phyloP scores from a whole-genome alignment of 2,113 vertebrate species.

The Centropristis striata region DNA sequence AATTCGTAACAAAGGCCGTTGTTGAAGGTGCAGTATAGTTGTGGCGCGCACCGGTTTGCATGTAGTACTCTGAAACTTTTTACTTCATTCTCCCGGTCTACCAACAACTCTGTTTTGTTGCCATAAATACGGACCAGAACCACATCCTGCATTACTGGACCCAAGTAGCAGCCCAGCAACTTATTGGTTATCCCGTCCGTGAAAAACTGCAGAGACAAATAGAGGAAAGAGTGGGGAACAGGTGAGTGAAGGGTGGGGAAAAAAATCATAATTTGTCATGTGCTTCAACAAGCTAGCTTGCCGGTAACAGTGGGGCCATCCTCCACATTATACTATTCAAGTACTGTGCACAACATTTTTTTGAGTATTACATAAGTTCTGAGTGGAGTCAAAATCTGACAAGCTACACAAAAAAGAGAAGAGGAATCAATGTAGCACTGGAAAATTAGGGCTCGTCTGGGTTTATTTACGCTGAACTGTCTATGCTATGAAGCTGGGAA shows the following conservation, averaged over 20 bases:
- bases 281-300: background rate
- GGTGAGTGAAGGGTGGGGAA: background rate
- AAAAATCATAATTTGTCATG: background rate
- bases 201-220: constrained; percentile 86
- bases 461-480: too few relatives aligned
- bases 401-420: constrained; percentile 5
- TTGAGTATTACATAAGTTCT: constrained; percentile 9
- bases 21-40: constrained; percentile 97
- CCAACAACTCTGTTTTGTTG: constrained; percentile 95
- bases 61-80: constrained; percentile 97
- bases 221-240: background rate
- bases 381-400: constrained; percentile 16
- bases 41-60: constrained; percentile 93
- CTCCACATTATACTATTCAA: constrained; percentile 4
- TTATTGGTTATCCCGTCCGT: constrained; percentile 99
- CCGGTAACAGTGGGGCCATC: background rate
- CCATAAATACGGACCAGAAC: constrained; percentile 97
- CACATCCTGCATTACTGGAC: constrained; percentile 89
- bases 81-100: constrained; percentile 96
- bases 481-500: too few relatives aligned
- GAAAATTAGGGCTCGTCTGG: background rate
- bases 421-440: background rate
- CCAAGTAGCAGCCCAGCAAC: constrained; percentile 94
- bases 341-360: background rate
- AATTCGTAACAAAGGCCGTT: constrained; percentile 98